Evolutionary conservation across 1,140 invertebrate genomes (phyloP).

Genomic region (Eurytemora carolleeae): DNA sequence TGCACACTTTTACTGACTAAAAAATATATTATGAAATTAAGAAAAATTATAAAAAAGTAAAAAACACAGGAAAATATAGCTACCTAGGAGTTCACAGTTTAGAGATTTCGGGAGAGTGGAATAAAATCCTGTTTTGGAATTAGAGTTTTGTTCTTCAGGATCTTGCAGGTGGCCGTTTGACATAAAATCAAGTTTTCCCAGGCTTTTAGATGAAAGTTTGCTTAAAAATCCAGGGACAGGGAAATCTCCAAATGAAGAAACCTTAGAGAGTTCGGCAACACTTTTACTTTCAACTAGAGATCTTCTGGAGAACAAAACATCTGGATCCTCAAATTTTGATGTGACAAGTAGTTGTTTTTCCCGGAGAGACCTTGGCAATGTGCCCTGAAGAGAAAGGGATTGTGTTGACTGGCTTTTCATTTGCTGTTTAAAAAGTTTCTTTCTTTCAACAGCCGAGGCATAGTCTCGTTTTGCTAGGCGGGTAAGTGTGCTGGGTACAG

Average conservation of each 20-base stretch:
- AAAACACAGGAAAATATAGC: too few species aligned
- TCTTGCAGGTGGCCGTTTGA: too few species aligned
- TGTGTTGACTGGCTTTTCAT: not conserved
- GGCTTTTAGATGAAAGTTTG: not conserved
- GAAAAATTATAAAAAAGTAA: too few species aligned
- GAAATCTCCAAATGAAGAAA: not conserved
- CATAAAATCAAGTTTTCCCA: too few species aligned
- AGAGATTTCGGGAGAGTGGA: too few species aligned
- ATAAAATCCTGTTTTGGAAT: too few species aligned
- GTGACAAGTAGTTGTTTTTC: not conserved
- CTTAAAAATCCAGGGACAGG: constrained; percentile 3
- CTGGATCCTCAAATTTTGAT: not conserved
- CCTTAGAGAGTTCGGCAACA: not conserved
- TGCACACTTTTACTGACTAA: too few species aligned
- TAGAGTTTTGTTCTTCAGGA: too few species aligned
- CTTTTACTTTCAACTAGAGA: not conserved
- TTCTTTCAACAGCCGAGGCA: not conserved
- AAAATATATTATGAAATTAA: too few species aligned
- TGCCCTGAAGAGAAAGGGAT: not conserved
- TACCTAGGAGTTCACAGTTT: too few species aligned
- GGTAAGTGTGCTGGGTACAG: constrained; percentile 6
- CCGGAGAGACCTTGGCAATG: not conserved
- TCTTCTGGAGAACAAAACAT: not conserved
- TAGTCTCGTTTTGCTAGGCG: not conserved
- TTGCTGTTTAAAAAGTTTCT: not conserved